Evolutionary conservation across 1,140 invertebrate genomes (phyloP).

Genomic region (Drosophila littoralis): DNA sequence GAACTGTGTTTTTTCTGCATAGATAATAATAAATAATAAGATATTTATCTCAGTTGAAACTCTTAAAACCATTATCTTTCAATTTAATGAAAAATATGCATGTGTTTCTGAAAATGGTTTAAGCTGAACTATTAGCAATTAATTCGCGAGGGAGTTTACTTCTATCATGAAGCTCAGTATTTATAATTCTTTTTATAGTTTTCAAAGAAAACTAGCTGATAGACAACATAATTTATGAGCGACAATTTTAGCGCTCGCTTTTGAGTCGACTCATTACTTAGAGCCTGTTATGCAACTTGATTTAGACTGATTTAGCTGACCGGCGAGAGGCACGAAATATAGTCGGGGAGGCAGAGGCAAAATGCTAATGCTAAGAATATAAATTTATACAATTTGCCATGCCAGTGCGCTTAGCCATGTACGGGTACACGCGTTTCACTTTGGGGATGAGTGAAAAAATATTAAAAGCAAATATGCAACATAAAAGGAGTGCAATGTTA

Average conservation of each 20-base stretch:
- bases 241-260: slow-evolving; percentile 8
- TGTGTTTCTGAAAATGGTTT: too few relatives aligned
- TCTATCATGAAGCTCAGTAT: too few relatives aligned
- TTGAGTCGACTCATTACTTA: slow-evolving; percentile 43
- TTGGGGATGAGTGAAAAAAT: slow-evolving; percentile 1
- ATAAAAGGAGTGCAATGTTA: slow-evolving; percentile 16
- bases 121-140: neutral
- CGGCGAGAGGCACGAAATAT: slow-evolving; percentile 21
- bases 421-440: too few relatives aligned
- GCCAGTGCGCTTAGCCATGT: too few relatives aligned
- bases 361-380: neutral
- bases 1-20: too few relatives aligned
- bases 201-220: slow-evolving; percentile 13
- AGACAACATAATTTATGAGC: slow-evolving; percentile 43
- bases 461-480: slow-evolving; percentile 18
- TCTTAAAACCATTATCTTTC: too few relatives aligned
- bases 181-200: neutral
- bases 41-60: too few relatives aligned
- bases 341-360: neutral
- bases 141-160: neutral
- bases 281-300: slow-evolving; percentile 35
- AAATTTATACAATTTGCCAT: too few relatives aligned
- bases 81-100: too few relatives aligned
- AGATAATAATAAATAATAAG: too few relatives aligned
- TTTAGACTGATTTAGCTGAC: slow-evolving; percentile 30